Evolutionary conservation across 1,140 invertebrate species (phyloP), one percentile per base, ranked within the genome.

Genomic region (Eumaeus atala): DNA sequence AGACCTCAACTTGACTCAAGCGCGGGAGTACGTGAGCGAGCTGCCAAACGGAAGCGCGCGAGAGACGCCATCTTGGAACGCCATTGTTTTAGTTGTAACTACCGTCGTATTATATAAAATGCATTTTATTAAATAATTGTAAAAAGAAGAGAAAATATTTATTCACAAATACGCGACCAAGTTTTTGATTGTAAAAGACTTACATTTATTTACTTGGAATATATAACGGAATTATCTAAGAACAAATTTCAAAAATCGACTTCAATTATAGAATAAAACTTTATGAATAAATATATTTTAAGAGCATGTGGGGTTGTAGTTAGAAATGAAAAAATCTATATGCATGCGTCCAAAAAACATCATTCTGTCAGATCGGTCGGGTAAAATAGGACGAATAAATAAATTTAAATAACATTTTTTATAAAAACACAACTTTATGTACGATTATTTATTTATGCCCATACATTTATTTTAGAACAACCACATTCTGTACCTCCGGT

Each of bases 401-500:
- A n/a, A n/a, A n/a, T n/a, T n/a, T n/a, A n/a, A n/a, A n/a, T n/a
- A n/a, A n/a, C n/a, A n/a, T n/a, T n/a, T n/a, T n/a, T n/a, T n/a
- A n/a, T n/a, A 54, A 56, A 47, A 51, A 54, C n/a, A 50, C 48
- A 40, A 48, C 51, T 47, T 58, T 66, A 61, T 66, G 47, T 75
- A 77, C 66, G 66, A 72, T 78, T 71, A 78, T 78, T 83, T 80
- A 83, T 80, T 80, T 66, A 77, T 77, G 74, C 75, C 79, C 72
- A 51, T 53, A 59, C 54, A 53, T 44, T 54, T 51, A 37, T 54
- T 33, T n/a, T n/a, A 18, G 50, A 51, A 51, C 53, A 28, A 28
- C 21, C 21, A 28, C 49, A n/a, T 49, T 49, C 48, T 16, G 48
- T 49, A 42, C 12, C 40, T 42, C 21, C 17, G 21, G 6, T 28